These are phyloP conservation scores for Alentia gelatinosa DNA, from an alignment of 2,888 invertebrate species.

Conservation along the genomic window DNA sequence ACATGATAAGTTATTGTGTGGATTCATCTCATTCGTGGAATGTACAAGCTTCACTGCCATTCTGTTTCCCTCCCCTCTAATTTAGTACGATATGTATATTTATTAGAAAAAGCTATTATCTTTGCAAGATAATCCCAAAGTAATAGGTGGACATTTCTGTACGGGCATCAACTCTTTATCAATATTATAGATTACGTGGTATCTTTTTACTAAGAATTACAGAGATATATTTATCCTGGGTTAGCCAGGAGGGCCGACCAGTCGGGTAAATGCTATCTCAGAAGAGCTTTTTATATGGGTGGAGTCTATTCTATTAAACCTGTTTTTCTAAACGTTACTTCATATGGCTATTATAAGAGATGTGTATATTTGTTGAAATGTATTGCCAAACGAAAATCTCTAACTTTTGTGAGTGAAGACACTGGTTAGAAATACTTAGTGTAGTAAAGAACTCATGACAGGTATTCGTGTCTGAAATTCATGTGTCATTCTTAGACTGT, in stretches of 20 bases:
- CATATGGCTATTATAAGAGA: not conserved
- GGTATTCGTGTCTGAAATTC: not conserved
- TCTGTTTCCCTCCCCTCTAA: not conserved
- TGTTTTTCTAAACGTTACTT: not conserved
- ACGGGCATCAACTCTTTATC: not conserved
- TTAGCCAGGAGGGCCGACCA: no score
- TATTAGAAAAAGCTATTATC: not conserved
- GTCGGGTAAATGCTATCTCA: not conserved
- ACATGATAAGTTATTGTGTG: not conserved
- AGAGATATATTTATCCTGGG: no score
- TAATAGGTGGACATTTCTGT: not conserved
- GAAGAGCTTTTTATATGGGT: not conserved
- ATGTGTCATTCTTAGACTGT: not conserved
- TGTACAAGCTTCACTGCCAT: constrained; percentile 28
- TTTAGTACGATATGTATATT: not conserved
- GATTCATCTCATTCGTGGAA: constrained; percentile 28
- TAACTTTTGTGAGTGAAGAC: not conserved
- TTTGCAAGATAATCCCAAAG: not conserved
- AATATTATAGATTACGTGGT: no score
- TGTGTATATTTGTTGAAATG: not conserved
- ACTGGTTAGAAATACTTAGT: not conserved
- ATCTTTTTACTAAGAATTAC: no score
- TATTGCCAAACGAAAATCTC: not conserved
- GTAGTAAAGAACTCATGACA: not conserved
- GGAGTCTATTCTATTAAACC: not conserved